phyloP scores from a whole-genome alignment of 2,888 invertebrate species.

The Conus canariensis region DNA sequence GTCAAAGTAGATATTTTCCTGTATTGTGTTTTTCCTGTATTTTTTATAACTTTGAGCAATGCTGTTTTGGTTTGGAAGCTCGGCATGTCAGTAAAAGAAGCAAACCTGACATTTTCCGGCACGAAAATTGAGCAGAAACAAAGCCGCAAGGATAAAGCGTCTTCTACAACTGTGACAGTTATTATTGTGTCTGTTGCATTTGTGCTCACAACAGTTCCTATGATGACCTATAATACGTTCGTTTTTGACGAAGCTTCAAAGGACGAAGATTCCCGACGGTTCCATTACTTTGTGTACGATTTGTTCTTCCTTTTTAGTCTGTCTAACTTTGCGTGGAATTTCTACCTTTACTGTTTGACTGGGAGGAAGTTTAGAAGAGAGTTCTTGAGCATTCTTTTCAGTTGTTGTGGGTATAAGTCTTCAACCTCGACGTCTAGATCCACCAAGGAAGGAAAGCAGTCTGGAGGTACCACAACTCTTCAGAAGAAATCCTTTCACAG shows the following conservation, averaged over 20 bases:
- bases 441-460: too few relatives aligned
- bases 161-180: conserved; percentile 22
- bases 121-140: background rate
- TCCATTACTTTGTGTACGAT: conserved; percentile 1
- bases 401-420: background rate
- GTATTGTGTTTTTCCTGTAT: background rate
- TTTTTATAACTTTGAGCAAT: background rate
- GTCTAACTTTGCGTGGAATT: conserved; percentile 18
- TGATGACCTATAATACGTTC: background rate
- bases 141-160: background rate
- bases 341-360: conserved; percentile 30
- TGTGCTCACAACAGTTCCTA: background rate
- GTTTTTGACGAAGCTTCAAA: background rate
- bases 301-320: background rate
- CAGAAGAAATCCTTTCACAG: too few relatives aligned
- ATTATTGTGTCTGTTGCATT: background rate
- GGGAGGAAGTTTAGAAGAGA: conserved; percentile 10
- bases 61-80: conserved; percentile 1
- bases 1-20: background rate
- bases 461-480: too few relatives aligned
- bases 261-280: background rate
- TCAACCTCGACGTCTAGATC: background rate
- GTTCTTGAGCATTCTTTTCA: background rate
- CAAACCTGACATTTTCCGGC: background rate
- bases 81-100: background rate